Conservation (phyloP, 1,140 invertebrate genomes). For the Arion vulgaris region DNA sequence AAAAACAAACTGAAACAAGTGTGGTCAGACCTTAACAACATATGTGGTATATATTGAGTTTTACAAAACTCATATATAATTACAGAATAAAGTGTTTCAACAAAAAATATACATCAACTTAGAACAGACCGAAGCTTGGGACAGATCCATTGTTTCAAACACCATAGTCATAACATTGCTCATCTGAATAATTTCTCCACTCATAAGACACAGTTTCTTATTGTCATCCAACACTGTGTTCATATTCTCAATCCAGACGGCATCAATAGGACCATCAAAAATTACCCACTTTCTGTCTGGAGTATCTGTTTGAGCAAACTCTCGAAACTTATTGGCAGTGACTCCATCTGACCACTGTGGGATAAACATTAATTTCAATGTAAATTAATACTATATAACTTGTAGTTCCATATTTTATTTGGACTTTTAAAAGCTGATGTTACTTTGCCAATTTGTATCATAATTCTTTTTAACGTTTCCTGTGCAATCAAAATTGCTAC, state of each 20-base stretch:
- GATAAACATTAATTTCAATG: too few relatives aligned
- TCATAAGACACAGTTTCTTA: constrained; percentile 74
- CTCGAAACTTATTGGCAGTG: constrained; percentile 72
- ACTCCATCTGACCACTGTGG: constrained; percentile 72
- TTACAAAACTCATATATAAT: too few relatives aligned
- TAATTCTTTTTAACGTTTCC: too few relatives aligned
- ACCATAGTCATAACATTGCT: constrained; percentile 72
- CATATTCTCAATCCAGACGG: constrained; percentile 75
- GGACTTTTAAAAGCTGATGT: too few relatives aligned
- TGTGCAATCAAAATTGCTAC: too few relatives aligned
- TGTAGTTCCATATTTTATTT: too few relatives aligned
- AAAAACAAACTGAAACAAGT: too few relatives aligned
- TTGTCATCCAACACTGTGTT: constrained; percentile 75
- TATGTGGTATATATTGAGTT: too few relatives aligned
- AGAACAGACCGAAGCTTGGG: constrained; percentile 76
- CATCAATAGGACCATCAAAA: constrained; percentile 74
- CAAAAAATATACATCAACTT: not conserved
- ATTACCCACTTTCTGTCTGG: constrained; percentile 73
- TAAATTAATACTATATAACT: too few relatives aligned
- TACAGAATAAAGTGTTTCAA: not conserved
- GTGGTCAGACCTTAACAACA: too few relatives aligned
- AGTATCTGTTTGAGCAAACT: constrained; percentile 70
- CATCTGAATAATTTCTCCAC: constrained; percentile 75
- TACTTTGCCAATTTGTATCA: too few relatives aligned
- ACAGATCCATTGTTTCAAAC: constrained; percentile 74